Conservation (phyloP, 2,888 invertebrate genomes). For the Phytoseiulus persimilis region DNA sequence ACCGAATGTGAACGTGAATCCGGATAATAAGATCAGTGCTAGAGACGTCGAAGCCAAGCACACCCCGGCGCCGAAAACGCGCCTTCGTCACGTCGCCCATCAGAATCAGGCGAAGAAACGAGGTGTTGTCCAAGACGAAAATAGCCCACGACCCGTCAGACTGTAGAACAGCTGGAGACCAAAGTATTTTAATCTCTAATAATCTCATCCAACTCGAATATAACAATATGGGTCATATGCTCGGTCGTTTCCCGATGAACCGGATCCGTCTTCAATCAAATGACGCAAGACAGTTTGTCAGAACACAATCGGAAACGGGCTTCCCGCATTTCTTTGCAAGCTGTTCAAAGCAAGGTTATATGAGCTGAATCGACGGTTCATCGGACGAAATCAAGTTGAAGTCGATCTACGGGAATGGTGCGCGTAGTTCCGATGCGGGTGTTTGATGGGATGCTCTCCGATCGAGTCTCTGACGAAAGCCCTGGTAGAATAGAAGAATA, state of each 20-base stretch:
- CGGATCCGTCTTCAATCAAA: too few species aligned
- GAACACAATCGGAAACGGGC: too few species aligned
- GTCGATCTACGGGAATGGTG: too few species aligned
- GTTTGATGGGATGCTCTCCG: too few species aligned
- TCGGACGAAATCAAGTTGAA: too few species aligned
- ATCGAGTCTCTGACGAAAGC: too few species aligned
- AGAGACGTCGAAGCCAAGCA: background rate
- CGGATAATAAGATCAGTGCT: background rate
- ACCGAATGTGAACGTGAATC: constrained; percentile 6
- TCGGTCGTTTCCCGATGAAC: background rate
- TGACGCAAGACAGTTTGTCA: too few species aligned
- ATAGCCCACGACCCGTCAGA: background rate
- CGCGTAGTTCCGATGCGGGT: too few species aligned
- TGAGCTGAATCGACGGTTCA: too few species aligned
- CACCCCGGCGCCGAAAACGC: background rate
- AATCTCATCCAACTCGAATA: background rate
- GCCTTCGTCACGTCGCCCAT: constrained; percentile 9
- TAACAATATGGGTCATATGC: background rate
- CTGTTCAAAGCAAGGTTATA: too few species aligned
- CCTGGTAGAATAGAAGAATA: too few species aligned
- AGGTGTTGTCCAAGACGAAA: constrained; percentile 25
- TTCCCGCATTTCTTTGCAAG: too few species aligned
- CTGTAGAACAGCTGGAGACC: background rate
- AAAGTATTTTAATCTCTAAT: background rate
- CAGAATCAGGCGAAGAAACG: constrained; percentile 23